Evolutionary conservation across 2,888 invertebrate genomes (phyloP).

Genomic region (Tanypteryx hageni): DNA sequence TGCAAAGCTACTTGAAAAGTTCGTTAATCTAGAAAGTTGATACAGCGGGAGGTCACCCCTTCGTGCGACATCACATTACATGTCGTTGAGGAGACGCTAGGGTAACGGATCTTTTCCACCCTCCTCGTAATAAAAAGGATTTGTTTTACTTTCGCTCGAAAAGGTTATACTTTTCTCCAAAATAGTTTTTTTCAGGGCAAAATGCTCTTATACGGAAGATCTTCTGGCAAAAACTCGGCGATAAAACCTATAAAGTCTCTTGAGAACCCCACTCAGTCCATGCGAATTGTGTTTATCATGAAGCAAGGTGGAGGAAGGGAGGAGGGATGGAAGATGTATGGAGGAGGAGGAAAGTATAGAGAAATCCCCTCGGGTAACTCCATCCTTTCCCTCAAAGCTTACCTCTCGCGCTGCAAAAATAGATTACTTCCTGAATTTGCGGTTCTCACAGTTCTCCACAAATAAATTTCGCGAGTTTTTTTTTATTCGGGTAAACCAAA

Average conservation of each 20-base stretch:
- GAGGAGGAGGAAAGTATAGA: background rate
- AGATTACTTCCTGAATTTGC: constrained; percentile 32
- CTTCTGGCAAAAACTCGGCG: background rate
- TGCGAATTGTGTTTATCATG: background rate
- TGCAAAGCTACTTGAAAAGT: too few species aligned
- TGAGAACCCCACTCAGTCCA: background rate
- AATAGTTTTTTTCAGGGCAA: background rate
- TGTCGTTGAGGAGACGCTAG: too few species aligned
- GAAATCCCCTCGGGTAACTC: background rate
- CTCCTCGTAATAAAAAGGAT: background rate
- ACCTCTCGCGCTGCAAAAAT: background rate
- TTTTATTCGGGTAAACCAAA: background rate
- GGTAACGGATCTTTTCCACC: background rate
- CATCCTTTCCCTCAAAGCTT: background rate
- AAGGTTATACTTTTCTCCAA: background rate
- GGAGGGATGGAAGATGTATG: background rate
- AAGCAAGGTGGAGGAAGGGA: background rate
- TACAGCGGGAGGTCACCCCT: too few species aligned
- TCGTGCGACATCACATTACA: too few species aligned
- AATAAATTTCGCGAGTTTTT: background rate
- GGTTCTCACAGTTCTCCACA: background rate
- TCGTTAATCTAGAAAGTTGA: too few species aligned
- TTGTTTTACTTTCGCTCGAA: background rate
- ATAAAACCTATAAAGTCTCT: background rate
- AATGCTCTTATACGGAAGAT: background rate